Base-by-base conservation (phyloP, 2,888 invertebrate genomes). In the Eupsilia transversa region DNA sequence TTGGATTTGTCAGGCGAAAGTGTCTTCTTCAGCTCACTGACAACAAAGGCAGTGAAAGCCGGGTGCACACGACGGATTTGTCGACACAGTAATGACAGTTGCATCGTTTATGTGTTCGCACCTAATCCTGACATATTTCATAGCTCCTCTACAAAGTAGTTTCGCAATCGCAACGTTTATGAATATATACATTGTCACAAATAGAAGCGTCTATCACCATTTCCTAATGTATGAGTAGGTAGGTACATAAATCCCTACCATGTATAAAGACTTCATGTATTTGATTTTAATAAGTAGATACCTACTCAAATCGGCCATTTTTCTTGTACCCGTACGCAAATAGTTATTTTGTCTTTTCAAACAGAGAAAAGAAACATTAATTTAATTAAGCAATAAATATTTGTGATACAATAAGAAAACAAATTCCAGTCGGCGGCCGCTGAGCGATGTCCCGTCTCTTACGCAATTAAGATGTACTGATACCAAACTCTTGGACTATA, bases 31-130 rank as follows among this genome's bases (percentile, higher is more conserved):
- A 85, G 88, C 79, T 81, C 72, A 89, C 84, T 87, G 87, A 87
- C 89, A 91, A 94, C 92, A 93, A 94, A 92, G 88, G 83, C 82
- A 90, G 94, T 92, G 94, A 94, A 94, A 94, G 94, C 91, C 86
- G 83, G 86, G 84, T 79, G 86, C 83, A 84, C 71, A 80, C 84
- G 83, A 84, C 85, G 86, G 88, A 91, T 90, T 89, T 89, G 92
- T 89, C 89, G 88, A 83, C 84, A 83, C 84, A 79, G 86, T 86
- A 87, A 89, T 87, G 89, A 89, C 88, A 87, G 87, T 86, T 89
- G 89, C 86, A 88, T 82, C 88, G 86, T 84, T 87, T 86, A 86
- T 87, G 80, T 83, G 80, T 86, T 88, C 88, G 73, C 88, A 87
- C 88, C 86, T 87, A 83, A 83, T 85, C 75, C 77, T 79, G 77